Conservation (phyloP, 2,797 vertebrate species). For the Sebastolobus alascanus region DNA sequence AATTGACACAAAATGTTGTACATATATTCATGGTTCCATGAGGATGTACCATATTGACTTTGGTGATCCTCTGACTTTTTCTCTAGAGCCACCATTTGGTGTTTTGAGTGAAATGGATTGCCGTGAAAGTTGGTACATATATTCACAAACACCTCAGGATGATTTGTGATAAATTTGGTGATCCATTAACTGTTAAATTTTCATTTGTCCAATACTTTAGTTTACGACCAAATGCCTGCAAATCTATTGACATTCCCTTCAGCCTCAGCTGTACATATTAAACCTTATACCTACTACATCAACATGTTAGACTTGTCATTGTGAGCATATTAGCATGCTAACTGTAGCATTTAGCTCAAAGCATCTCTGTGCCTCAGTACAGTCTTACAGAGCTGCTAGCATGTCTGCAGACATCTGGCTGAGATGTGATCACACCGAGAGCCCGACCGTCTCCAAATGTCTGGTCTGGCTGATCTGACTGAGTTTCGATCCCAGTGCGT, state of each 20-base stretch:
- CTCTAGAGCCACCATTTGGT: neutral
- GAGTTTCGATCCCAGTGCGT: neutral
- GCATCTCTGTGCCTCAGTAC: neutral
- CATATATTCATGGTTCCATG: neutral
- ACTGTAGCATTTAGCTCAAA: neutral
- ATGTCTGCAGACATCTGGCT: constrained; percentile 4
- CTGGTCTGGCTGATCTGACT: neutral
- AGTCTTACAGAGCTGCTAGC: neutral
- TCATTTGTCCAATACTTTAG: neutral
- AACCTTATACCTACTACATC: neutral
- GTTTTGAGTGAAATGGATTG: neutral
- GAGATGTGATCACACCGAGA: neutral
- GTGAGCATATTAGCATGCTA: neutral
- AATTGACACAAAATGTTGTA: neutral
- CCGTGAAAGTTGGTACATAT: neutral
- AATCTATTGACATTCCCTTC: neutral
- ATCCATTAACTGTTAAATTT: neutral
- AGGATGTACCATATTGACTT: neutral
- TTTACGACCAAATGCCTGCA: neutral
- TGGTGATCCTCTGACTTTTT: neutral
- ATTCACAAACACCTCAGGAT: neutral
- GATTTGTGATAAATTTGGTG: neutral
- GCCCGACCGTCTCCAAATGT: constrained; percentile 1
- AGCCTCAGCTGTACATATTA: neutral
- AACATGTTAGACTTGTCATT: neutral